Conservation (phyloP, 2,113 vertebrate species). For the Ciconia maguari region DNA sequence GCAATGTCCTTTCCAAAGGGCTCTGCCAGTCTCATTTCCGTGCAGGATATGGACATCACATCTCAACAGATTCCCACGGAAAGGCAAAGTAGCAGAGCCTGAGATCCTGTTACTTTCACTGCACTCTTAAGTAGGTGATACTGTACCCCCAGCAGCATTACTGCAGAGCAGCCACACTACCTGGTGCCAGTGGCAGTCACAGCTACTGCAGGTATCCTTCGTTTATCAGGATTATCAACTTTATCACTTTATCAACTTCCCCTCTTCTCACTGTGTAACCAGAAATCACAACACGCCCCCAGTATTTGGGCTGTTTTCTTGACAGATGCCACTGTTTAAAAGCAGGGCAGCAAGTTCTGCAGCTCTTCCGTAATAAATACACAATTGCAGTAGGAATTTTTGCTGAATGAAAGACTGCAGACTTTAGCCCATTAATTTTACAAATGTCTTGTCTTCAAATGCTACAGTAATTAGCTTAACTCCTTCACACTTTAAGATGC, state of each 20-base stretch:
- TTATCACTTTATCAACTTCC: neutral
- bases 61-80: neutral
- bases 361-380: neutral
- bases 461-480: slow-evolving; percentile 66
- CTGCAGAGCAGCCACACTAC: neutral
- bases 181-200: neutral
- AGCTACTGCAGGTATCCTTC: neutral
- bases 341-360: neutral
- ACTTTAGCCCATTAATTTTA: slow-evolving; percentile 53
- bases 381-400: neutral
- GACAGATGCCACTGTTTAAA: neutral
- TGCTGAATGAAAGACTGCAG: slow-evolving; percentile 41
- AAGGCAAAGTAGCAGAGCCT: neutral
- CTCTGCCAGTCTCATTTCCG: neutral
- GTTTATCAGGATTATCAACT: neutral
- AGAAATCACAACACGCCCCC: neutral
- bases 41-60: neutral
- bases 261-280: neutral
- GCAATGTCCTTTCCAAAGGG: neutral
- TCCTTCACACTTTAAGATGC: slow-evolving; percentile 62
- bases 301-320: neutral
- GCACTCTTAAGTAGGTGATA: rapidly evolving
- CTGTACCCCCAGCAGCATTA: rapidly evolving
- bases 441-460: slow-evolving; percentile 61
- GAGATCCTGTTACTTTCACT: neutral